These are phyloP conservation scores for Hoplodrina ambigua DNA, from an alignment of 2,888 invertebrate species.

Conservation along the genomic window DNA sequence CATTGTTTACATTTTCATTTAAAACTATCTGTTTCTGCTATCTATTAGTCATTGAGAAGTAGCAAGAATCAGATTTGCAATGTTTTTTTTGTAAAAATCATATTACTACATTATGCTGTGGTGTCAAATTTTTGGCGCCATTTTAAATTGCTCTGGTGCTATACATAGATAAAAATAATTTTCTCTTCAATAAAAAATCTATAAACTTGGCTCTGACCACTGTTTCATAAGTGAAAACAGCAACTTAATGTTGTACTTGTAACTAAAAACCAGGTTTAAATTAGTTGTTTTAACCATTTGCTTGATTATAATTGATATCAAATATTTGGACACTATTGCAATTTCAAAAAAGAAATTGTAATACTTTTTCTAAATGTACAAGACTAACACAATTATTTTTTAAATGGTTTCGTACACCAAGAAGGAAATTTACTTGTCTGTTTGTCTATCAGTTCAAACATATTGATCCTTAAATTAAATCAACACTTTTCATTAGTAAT, in stretches of 20 bases:
- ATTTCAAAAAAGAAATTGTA: too few species aligned
- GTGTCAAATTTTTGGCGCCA: slow-evolving; percentile 43
- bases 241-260: background rate
- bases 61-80: background rate
- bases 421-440: too few species aligned
- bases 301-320: background rate
- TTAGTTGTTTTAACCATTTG: background rate
- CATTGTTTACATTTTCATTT: slow-evolving; percentile 36
- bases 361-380: too few species aligned
- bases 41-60: background rate
- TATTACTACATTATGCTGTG: background rate
- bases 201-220: background rate
- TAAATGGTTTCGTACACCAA: too few species aligned
- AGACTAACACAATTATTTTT: too few species aligned
- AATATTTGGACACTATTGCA: too few species aligned
- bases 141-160: slow-evolving; percentile 23
- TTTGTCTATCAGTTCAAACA: too few species aligned
- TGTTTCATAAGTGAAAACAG: background rate
- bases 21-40: background rate
- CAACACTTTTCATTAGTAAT: too few species aligned
- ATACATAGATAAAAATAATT: background rate
- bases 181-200: background rate
- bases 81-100: background rate
- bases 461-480: too few species aligned
- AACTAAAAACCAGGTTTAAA: background rate